Conservation (phyloP, 2,888 invertebrate genomes). For the Chrysotoxum bicinctum region DNA sequence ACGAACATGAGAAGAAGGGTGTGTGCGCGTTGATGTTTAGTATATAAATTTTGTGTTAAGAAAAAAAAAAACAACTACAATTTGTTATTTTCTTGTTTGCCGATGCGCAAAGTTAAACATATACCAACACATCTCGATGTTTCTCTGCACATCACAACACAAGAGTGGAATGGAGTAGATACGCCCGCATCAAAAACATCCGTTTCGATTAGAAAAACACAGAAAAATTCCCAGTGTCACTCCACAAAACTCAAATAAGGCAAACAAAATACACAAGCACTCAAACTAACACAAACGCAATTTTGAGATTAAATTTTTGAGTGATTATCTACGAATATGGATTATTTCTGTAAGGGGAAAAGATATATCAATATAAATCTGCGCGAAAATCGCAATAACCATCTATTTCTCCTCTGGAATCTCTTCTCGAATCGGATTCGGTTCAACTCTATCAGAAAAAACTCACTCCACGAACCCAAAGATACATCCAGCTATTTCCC, state of each 20-base stretch:
- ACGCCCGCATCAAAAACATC: constrained; percentile 67
- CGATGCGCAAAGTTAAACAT: constrained; percentile 58
- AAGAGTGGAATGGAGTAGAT: constrained; percentile 17
- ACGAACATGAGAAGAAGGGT: constrained; percentile 9
- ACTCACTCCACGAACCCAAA: constrained; percentile 14
- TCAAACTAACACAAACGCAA: not conserved
- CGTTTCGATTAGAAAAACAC: constrained; percentile 38
- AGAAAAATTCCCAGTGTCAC: constrained; percentile 13
- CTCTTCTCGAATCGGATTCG: not conserved
- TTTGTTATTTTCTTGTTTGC: constrained; percentile 45
- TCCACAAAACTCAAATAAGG: not conserved
- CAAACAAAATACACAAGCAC: not conserved
- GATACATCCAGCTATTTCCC: not conserved
- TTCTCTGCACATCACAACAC: constrained; percentile 4
- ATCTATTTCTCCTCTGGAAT: constrained; percentile 14
- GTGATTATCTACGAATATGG: not conserved
- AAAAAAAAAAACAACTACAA: not conserved
- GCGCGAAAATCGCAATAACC: not conserved
- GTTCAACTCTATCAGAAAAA: not conserved
- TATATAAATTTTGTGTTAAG: not conserved
- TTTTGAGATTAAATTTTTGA: not conserved
- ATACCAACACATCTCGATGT: not conserved
- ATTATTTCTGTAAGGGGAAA: not conserved
- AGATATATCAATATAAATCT: not conserved
- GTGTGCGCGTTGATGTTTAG: constrained; percentile 2